Conservation (phyloP, 2,888 invertebrate species). For the Andrena camellia region DNA sequence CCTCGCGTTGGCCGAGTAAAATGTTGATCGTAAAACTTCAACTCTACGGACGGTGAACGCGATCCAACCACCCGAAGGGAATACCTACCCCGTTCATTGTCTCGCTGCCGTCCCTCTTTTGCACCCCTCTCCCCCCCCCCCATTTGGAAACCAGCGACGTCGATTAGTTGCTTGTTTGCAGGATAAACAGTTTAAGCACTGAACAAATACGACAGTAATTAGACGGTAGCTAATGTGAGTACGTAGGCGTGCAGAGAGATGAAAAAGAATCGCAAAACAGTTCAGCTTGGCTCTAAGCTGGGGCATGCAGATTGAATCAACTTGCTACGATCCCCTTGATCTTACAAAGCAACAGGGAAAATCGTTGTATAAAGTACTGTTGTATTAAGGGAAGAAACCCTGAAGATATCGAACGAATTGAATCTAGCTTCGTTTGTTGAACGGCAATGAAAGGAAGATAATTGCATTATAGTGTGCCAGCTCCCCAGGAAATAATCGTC, state of each 20-base stretch:
- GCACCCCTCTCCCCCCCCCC: slow-evolving; percentile 13
- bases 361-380: background rate
- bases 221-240: background rate
- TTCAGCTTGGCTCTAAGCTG: no score
- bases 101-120: background rate
- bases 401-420: background rate
- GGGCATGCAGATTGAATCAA: no score
- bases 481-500: background rate
- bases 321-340: no score
- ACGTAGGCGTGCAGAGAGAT: no score
- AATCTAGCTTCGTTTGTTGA: background rate
- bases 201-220: slow-evolving; percentile 14
- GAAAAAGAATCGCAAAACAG: no score
- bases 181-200: background rate
- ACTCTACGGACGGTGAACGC: slow-evolving; percentile 25
- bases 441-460: background rate
- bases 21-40: slow-evolving; percentile 58
- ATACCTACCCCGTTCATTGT: background rate
- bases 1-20: slow-evolving; percentile 29
- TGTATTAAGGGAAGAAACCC: background rate
- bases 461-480: background rate
- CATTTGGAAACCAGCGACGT: background rate
- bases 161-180: slow-evolving; percentile 16
- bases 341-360: background rate
- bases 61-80: slow-evolving; percentile 9